Percentiles rank a stretch among this genome's conserved stretches.
Evolutionary conservation across 2,888 invertebrate species (phyloP).

Genomic region (Ophioninae sp.): DNA sequence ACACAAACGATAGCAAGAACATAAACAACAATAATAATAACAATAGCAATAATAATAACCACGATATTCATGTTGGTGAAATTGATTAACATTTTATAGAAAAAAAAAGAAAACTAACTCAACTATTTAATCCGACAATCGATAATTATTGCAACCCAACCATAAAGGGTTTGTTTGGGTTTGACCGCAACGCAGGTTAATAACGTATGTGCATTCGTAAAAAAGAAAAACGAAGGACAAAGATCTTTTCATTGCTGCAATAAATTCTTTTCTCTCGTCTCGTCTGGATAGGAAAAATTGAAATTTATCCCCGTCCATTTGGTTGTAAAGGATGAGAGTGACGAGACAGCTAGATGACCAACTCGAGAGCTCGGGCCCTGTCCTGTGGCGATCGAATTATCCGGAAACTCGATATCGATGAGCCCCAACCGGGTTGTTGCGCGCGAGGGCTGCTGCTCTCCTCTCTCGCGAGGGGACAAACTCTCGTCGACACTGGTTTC

Average conservation of each 20-base stretch:
- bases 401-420: conserved; percentile 72
- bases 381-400: conserved; percentile 73
- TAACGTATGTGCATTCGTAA: not conserved
- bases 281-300: conserved; percentile 27
- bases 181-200: not conserved
- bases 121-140: not conserved
- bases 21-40: no score
- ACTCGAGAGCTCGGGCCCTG: conserved; percentile 11
- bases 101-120: not conserved
- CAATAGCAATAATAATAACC: no score
- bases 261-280: conserved; percentile 2
- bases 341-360: conserved; percentile 58
- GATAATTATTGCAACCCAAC: not conserved
- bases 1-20: no score
- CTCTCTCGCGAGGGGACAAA: conserved; percentile 29
- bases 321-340: conserved; percentile 22
- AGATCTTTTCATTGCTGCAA: not conserved
- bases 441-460: not conserved
- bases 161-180: not conserved
- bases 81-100: not conserved
- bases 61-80: no score
- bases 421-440: conserved; percentile 25
- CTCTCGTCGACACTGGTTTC: conserved; percentile 70
- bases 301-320: conserved; percentile 42
- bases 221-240: no score